Evolutionary conservation across 2,113 vertebrate genomes (phyloP), one percentile per base, ranked within the genome.

Genomic region (Antennarius striatus): DNA sequence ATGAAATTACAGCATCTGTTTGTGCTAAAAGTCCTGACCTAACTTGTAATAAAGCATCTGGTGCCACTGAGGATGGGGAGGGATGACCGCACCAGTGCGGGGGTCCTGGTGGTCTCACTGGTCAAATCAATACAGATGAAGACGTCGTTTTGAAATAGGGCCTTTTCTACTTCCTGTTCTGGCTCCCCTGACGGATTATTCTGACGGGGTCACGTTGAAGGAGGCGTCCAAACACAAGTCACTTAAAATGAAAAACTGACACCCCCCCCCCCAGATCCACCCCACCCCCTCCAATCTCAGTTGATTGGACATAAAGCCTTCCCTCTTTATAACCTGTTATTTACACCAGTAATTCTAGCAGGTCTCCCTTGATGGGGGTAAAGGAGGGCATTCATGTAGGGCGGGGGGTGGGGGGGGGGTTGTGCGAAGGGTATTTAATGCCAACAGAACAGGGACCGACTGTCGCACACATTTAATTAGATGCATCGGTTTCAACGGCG

Each of bases 51-150:
- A n/a, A n/a, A n/a, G n/a, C n/a, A n/a, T n/a, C n/a, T n/a, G 43
- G 43, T 60, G 75, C 73, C 69, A 70, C 66, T 46, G 30, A 69
- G 60, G 69, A 80, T 52, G 71, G 63, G 7, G 56, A 70, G 72
- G 73, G 80, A 63, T 65, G 68, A 56, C 67, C 63, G 58, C 22
- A 51, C 60, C 70, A 75, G 68, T 57, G 61, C 43, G 53, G 36
- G 40, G 73, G 30, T 56, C 39, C 62, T 73, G 74, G 81, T 77
- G 60, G 61, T 43, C 55, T 69, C 58, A 57, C 47, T 1, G 29
- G 48, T 70, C 50, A 58, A 84, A 89, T 88, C 86, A 82, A 89
- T 84, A 84, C 30, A 71, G 83, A 86, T 83, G 73, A 85, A 87
- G 82, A 87, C 79, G 71, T 85, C 71, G 67, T 82, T 79, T 75